These are phyloP conservation scores for Myiotriccus ornatus DNA, from an alignment of 2,797 vertebrate genomes.

Conservation along the genomic window DNA sequence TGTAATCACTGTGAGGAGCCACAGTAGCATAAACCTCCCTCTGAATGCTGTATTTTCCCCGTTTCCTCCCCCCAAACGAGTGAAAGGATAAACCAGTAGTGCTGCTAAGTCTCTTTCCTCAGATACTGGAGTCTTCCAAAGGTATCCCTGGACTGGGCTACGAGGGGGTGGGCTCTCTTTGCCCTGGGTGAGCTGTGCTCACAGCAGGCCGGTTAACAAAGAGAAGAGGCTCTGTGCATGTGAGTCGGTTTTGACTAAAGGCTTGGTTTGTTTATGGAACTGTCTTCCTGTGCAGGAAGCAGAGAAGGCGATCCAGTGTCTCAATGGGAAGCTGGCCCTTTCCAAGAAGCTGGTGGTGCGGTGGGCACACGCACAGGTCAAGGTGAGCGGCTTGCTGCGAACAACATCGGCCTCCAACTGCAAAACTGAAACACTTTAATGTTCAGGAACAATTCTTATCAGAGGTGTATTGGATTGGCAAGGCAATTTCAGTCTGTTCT, in stretches of 20 bases:
- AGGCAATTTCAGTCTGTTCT: neutral
- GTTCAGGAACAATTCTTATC: neutral
- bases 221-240: neutral
- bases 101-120: neutral
- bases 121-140: neutral
- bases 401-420: rapidly evolving
- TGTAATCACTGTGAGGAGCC: neutral
- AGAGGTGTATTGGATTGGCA: neutral
- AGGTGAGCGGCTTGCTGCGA: conserved; percentile 64
- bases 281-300: conserved; percentile 85
- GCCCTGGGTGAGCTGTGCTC: neutral
- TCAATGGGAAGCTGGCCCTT: conserved; percentile 96
- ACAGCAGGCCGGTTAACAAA: neutral
- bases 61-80: neutral
- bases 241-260: conserved; percentile 13
- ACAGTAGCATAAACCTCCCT: neutral
- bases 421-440: rapidly evolving
- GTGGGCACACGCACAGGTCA: conserved; percentile 93
- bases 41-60: neutral
- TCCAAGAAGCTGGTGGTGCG: conserved; percentile 96
- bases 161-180: neutral
- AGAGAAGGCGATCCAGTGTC: conserved; percentile 93
- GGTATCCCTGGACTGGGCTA: neutral
- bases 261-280: neutral
- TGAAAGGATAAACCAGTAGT: neutral